Evolutionary conservation across 2,888 invertebrate genomes (phyloP).

Genomic region (Plutella xylostella): DNA sequence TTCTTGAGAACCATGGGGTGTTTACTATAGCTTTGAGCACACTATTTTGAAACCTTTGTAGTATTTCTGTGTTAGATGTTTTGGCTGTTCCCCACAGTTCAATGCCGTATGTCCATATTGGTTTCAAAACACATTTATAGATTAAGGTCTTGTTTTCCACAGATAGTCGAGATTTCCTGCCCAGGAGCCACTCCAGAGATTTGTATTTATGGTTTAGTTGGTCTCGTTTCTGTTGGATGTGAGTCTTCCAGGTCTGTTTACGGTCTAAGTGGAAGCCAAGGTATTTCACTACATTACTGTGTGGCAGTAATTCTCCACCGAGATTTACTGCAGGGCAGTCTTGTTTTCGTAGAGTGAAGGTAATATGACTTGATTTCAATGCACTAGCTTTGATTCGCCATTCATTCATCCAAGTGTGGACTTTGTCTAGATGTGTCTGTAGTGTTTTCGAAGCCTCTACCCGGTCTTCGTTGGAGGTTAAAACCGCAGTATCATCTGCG

Average conservation of each 20-base stretch:
- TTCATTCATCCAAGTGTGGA: constrained; percentile 11
- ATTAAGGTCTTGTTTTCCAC: too few species aligned
- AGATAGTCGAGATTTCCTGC: too few species aligned
- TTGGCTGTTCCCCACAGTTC: too few species aligned
- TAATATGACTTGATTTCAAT: constrained; percentile 12
- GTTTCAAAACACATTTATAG: too few species aligned
- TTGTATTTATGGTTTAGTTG: too few species aligned
- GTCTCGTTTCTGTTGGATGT: too few species aligned
- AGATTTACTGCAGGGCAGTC: constrained; percentile 10
- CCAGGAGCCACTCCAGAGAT: too few species aligned
- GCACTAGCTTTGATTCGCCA: constrained; percentile 14
- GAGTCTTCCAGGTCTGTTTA: constrained; percentile 6
- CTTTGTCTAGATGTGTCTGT: constrained; percentile 7
- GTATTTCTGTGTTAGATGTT: too few species aligned
- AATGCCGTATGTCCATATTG: too few species aligned
- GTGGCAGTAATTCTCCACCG: not conserved
- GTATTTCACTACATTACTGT: constrained; percentile 5
- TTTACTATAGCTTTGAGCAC: too few species aligned
- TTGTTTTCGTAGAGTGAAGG: constrained; percentile 9
- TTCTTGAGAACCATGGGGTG: too few species aligned
- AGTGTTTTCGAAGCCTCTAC: constrained; percentile 5
- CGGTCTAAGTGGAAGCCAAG: constrained; percentile 8
- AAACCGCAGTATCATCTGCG: constrained; percentile 15
- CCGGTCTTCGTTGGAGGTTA: constrained; percentile 7
- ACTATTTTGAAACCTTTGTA: too few species aligned